Conservation (phyloP, 2,888 invertebrate genomes). For the Platycnemis pennipes region DNA sequence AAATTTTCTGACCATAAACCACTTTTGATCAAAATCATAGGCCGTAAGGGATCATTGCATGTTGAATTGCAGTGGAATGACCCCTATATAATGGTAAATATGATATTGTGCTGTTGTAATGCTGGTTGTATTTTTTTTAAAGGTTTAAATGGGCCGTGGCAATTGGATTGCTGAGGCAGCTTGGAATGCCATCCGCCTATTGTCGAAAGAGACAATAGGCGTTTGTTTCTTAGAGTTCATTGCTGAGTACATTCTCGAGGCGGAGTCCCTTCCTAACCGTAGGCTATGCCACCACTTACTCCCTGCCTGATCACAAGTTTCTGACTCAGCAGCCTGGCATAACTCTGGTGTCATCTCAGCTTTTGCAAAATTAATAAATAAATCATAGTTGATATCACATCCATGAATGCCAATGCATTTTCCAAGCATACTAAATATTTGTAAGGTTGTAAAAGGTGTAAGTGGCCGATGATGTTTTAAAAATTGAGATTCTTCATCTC, state of each 20-base stretch:
- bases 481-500: not conserved
- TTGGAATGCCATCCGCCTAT: too few relatives aligned
- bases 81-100: too few relatives aligned
- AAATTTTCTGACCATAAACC: too few relatives aligned
- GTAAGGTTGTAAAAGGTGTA: not conserved
- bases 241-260: not conserved
- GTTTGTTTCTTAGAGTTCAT: not conserved
- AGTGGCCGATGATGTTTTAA: not conserved
- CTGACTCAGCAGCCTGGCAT: not conserved
- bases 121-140: too few relatives aligned
- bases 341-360: not conserved
- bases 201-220: too few relatives aligned
- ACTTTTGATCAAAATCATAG: too few relatives aligned
- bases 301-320: not conserved
- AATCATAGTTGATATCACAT: not conserved
- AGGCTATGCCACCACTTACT: not conserved
- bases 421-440: not conserved
- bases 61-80: too few relatives aligned
- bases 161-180: too few relatives aligned
- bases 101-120: too few relatives aligned
- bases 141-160: too few relatives aligned
- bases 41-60: too few relatives aligned
- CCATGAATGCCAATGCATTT: slow-evolving; percentile 1
- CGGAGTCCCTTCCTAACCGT: not conserved
- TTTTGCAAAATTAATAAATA: not conserved